Evolutionary conservation across 2,888 invertebrate genomes (phyloP), one percentile per base, ranked within the genome.

Genomic region (Lutraria lutraria): DNA sequence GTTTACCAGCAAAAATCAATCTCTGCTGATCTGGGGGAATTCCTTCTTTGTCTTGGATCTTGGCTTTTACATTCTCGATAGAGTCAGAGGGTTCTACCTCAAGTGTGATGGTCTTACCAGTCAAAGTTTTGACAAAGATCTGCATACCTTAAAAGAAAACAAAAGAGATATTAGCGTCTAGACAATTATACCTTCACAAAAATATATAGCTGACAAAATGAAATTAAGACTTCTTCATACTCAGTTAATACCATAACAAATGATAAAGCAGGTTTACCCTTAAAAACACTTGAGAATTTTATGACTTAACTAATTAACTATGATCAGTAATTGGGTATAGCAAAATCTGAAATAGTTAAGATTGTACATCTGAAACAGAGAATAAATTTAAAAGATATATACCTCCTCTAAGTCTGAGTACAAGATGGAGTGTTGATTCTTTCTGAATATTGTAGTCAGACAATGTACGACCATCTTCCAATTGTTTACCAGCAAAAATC

Each of bases 401-500:
- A 86, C 87, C 87, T 83, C 87, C 87, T 60, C 87, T 83, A 8
- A 88, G 80, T 29, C 87, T 79, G 19, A 88, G 80, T 25, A 88
- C 87, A 79, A 88, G 87, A 84, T 88, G 87, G 68, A 88, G 87
- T 79, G 87, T 88, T 21, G 87, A 88, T 43, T 88, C 98, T 97
- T 99, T 99, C 97, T 99, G 99, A 96, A 99, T 99, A 97, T 99
- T 99, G 97, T 99, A 99, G 96, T 99, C 99, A 0, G 98, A 98
- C 68, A 99, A 97, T 2, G 99, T 99, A 85, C 98, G 98, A 4
- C 98, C 99, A 97, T 99, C 99, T 97, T 99, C 99, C 96, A 99
- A 97, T 97, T 99, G 99, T 97, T 99, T 99, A 88, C 99, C 99
- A 94, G 99, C 99, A 97, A 99, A 99, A 97, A 99, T 99, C 96